Conservation (phyloP, 1,140 invertebrate species). For the Oryctes rhinoceros region DNA sequence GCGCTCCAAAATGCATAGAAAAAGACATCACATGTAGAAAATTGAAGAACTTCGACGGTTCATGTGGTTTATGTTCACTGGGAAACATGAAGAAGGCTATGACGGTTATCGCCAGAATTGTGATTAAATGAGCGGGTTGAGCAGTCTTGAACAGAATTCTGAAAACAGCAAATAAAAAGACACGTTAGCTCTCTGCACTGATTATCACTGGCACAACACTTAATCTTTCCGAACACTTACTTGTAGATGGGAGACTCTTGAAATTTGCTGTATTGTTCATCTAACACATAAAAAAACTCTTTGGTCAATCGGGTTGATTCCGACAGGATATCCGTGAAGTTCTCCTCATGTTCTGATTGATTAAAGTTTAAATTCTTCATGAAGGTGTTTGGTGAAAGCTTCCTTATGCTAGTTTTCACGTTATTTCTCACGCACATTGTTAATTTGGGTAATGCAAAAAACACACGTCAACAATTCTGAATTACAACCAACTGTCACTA, state of each 20-base stretch:
- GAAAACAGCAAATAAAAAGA: slow-evolving; percentile 57
- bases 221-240: slow-evolving; percentile 43
- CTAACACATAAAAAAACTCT: slow-evolving; percentile 43
- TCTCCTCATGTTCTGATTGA: slow-evolving; percentile 42
- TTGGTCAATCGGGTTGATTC: slow-evolving; percentile 50
- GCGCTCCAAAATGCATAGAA: slow-evolving; percentile 79
- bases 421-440: slow-evolving; percentile 46
- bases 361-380: slow-evolving; percentile 11
- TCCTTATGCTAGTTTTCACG: slow-evolving; percentile 38
- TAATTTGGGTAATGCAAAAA: background rate
- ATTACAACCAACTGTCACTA: slow-evolving; percentile 15
- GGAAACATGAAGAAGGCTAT: slow-evolving; percentile 69
- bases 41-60: slow-evolving; percentile 61
- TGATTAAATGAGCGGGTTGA: slow-evolving; percentile 79
- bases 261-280: slow-evolving; percentile 40
- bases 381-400: slow-evolving; percentile 25
- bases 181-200: background rate
- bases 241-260: slow-evolving; percentile 46
- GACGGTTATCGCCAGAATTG: slow-evolving; percentile 69
- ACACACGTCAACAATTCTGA: background rate
- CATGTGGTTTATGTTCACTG: slow-evolving; percentile 59
- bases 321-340: slow-evolving; percentile 46
- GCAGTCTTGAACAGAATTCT: slow-evolving; percentile 75
- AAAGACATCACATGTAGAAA: slow-evolving; percentile 78
- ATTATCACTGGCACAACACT: background rate